Percentiles rank a stretch among this genome's conserved stretches.
These are phyloP conservation scores for Momotus momota DNA, from an alignment of 2,797 vertebrate genomes.

Conservation along the genomic window DNA sequence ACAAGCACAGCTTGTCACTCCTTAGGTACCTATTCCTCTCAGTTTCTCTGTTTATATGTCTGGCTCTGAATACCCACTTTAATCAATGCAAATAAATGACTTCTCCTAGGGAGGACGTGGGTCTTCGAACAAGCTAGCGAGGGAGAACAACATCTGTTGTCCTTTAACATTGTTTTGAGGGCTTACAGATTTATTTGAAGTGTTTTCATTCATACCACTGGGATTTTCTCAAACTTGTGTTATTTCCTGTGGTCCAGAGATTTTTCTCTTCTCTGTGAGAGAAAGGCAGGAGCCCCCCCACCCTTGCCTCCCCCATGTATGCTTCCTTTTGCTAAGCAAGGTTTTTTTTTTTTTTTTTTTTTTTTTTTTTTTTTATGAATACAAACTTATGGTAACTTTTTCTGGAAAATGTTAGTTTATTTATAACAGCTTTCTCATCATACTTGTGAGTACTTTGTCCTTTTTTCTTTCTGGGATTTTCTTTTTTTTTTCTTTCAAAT, in stretches of 20 bases:
- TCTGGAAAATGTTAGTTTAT: not conserved
- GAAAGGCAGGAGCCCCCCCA: not conserved
- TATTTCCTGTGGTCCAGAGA: constrained; percentile 67
- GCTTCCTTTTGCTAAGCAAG: constrained; percentile 41
- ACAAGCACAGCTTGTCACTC: not conserved
- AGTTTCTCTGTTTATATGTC: not conserved
- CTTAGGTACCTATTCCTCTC: constrained; percentile 1
- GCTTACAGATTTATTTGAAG: constrained; percentile 53
- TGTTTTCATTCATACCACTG: constrained; percentile 50
- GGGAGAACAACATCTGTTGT: constrained; percentile 64
- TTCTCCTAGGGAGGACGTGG: not conserved
- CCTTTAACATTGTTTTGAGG: constrained; percentile 49
- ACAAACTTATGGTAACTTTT: not conserved
- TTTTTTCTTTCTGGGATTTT: no score
- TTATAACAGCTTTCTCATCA: not conserved
- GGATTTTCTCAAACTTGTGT: constrained; percentile 64
- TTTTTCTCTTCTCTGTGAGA: constrained; percentile 51
- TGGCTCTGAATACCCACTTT: constrained; percentile 2
- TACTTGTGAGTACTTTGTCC: not conserved
- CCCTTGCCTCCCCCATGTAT: not conserved
- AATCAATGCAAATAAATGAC: constrained; percentile 47
- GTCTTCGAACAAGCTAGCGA: not conserved
- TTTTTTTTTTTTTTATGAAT: constrained; percentile 63
- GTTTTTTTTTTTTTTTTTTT: constrained; percentile 44
- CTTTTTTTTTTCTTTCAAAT: not conserved